Base-by-base conservation (phyloP, 2,888 invertebrate species). In the Aphrophora alni region DNA sequence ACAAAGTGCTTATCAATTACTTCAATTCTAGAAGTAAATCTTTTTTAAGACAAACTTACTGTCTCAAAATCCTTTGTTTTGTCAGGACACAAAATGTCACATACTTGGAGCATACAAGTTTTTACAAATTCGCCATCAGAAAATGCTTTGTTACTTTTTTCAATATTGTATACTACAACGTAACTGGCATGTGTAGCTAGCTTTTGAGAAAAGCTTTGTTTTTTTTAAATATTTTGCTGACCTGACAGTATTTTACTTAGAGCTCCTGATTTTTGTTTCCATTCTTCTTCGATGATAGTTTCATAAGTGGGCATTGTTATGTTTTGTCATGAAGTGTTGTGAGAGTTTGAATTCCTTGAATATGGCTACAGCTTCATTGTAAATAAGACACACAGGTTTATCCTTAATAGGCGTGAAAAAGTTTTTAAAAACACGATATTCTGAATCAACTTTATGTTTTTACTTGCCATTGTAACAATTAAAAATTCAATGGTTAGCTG, bases 111-210 rank as follows among this genome's bases (percentile, higher is more conserved):
- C 69, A 77, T 68, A 69, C 77, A 77, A 59, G 25, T 77, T 68
- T 77, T 77, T 76, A 33, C 33, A 77, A 77, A 77, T 77, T 77
- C 77, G 26, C 77, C 68, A 77, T 77, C 77, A 77, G 68, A 69
- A 69, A 77, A 77, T 77, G 77, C n/a, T 77, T 69, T 77, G 69
- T 75, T 75, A 75, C 75, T 75, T 69, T 77, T 77, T 26, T 59
- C 77, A 69, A 68, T 77, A 69, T 77, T 59, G 77, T 77, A 77
- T 77, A 68, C 77, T 69, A 77, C 68, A 59, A 77, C 2, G 28
- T 69, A 77, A n/a, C 77, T 68, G 69, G 77, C 77, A 76, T 59
- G 59, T 59, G 59, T 76, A 59, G 76, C 51, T n/a, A 69, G 69
- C 33, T 77, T 77, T 69, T 77, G 68, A 69, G 77, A 59, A 27